These are phyloP conservation scores for Beris morrisii DNA, from an alignment of 2,888 invertebrate genomes.

Conservation along the genomic window DNA sequence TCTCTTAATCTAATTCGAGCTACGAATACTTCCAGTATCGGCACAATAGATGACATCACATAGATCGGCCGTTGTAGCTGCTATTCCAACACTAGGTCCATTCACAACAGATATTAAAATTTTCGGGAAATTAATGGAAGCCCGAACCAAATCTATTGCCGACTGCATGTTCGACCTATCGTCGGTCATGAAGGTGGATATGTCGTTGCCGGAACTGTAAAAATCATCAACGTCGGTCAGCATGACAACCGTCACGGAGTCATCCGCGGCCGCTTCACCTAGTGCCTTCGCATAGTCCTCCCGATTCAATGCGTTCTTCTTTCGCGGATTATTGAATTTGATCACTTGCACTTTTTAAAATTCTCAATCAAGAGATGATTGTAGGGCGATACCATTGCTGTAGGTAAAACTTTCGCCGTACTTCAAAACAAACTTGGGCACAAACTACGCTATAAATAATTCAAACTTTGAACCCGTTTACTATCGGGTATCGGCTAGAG, in stretches of 20 bases:
- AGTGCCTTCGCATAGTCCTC: slow-evolving; percentile 71
- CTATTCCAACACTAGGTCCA: slow-evolving; percentile 93
- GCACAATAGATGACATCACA: slow-evolving; percentile 88
- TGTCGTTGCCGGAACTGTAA: slow-evolving; percentile 85
- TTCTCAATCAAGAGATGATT: slow-evolving; percentile 47
- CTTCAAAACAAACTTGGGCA: too few relatives aligned
- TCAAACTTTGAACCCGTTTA: too few relatives aligned
- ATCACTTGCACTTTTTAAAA: slow-evolving; percentile 62
- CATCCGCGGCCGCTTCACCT: slow-evolving; percentile 68
- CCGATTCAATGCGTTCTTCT: slow-evolving; percentile 75
- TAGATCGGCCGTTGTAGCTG: slow-evolving; percentile 79
- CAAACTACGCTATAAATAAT: too few relatives aligned
- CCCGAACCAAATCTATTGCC: slow-evolving; percentile 57
- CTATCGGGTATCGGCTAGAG: too few relatives aligned
- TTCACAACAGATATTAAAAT: slow-evolving; percentile 85
- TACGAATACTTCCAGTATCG: slow-evolving; percentile 65
- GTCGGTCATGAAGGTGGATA: slow-evolving; percentile 47
- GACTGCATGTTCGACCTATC: slow-evolving; percentile 44
- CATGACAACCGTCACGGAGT: slow-evolving; percentile 68
- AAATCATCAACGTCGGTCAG: slow-evolving; percentile 77
- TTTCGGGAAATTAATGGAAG: slow-evolving; percentile 87
- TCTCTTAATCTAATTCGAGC: too few relatives aligned
- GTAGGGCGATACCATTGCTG: too few relatives aligned
- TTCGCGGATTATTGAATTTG: slow-evolving; percentile 73
- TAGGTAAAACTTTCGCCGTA: too few relatives aligned